A percentile compares a stretch with the other conserved stretches of the same genome.
phyloP scores from a whole-genome alignment of 1,140 invertebrate species.

The Panulirus ornatus region DNA sequence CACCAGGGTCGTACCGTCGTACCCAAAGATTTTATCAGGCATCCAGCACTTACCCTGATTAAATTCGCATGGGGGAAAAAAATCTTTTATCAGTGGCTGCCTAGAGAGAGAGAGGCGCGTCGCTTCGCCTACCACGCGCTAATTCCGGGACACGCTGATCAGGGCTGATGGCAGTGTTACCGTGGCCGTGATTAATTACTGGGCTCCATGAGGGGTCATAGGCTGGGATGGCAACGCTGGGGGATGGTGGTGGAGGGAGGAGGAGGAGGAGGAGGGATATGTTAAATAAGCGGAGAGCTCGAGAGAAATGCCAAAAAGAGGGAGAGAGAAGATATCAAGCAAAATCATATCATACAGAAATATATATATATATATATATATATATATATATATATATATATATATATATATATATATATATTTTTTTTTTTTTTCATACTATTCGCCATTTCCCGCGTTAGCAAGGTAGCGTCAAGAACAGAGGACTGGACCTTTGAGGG shows the following conservation, averaged over 20 bases:
- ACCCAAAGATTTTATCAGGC: background rate
- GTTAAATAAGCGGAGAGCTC: background rate
- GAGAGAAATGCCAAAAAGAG: background rate
- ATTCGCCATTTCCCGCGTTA: too few species aligned
- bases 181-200: background rate
- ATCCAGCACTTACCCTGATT: background rate
- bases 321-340: background rate
- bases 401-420: too few species aligned
- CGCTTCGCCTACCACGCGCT: background rate
- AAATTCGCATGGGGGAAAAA: slow-evolving; percentile 6
- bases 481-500: too few species aligned
- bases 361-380: too few species aligned
- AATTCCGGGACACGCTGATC: background rate
- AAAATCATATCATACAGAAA: too few species aligned
- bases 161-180: background rate
- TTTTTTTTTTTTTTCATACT: too few species aligned
- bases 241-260: background rate
- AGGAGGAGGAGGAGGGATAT: background rate
- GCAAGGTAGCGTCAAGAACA: too few species aligned
- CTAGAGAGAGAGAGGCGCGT: too few species aligned
- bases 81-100: background rate
- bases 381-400: too few species aligned
- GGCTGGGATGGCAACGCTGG: too few species aligned
- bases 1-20: too few species aligned
- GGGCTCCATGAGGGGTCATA: background rate